These are phyloP conservation scores for Parotocinclus haroldoi DNA, from an alignment of 2,797 vertebrate species.

Conservation along the genomic window DNA sequence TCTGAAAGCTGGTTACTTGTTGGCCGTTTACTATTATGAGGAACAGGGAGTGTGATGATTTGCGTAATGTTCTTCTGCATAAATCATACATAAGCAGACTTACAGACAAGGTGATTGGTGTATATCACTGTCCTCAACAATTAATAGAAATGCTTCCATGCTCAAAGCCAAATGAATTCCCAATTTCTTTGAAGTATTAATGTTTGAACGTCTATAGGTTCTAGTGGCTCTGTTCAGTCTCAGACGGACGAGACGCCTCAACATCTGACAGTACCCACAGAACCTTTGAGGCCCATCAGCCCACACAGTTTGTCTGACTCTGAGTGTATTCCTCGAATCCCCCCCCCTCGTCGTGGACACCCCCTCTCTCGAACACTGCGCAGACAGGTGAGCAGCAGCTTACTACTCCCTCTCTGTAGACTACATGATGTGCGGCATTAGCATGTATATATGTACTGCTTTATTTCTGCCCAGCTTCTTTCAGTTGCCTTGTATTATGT, in stretches of 20 bases:
- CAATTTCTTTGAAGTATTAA: too few relatives aligned
- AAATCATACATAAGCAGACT: too few relatives aligned
- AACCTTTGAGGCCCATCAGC: conserved; percentile 76
- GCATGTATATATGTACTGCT: background rate
- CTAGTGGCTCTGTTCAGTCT: conserved; percentile 78
- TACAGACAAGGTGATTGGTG: too few relatives aligned
- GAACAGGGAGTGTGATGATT: too few relatives aligned
- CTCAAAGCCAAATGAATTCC: too few relatives aligned
- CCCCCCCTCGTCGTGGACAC: conserved; percentile 75
- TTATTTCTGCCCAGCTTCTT: background rate
- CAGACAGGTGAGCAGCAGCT: conserved; percentile 81
- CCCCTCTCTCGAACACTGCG: conserved; percentile 83
- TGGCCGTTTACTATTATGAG: too few relatives aligned
- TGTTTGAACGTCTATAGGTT: conserved; percentile 67
- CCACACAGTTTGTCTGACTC: conserved; percentile 70
- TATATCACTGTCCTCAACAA: too few relatives aligned
- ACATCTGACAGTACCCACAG: conserved; percentile 76
- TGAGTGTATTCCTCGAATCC: conserved; percentile 75
- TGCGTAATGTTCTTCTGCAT: too few relatives aligned
- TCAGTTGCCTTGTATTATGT: conserved; percentile 15
- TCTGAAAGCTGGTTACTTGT: too few relatives aligned
- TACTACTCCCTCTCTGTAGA: background rate
- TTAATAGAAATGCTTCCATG: too few relatives aligned
- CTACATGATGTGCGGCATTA: background rate
- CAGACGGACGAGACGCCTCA: conserved; percentile 69